These are phyloP conservation scores for Pseudoatta argentina DNA, from an alignment of 1,140 invertebrate species.

Conservation along the genomic window DNA sequence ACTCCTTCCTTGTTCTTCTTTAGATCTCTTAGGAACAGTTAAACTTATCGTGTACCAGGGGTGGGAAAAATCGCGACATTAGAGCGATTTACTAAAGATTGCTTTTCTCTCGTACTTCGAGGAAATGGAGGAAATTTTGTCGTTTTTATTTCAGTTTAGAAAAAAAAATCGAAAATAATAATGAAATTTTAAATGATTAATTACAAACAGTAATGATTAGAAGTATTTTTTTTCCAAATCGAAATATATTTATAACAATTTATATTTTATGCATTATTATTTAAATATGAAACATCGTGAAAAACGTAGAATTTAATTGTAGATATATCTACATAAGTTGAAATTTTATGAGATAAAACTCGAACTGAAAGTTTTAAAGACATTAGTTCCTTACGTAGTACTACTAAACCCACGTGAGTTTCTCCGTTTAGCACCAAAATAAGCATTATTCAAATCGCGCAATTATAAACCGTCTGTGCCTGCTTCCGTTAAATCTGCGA, in stretches of 20 bases:
- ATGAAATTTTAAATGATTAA: background rate
- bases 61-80: constrained; percentile 30
- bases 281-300: background rate
- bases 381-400: background rate
- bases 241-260: background rate
- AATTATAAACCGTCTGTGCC: constrained; percentile 33
- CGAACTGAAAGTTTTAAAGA: background rate
- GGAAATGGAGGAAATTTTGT: background rate
- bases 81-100: constrained; percentile 14
- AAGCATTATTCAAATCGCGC: constrained; percentile 36
- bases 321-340: background rate
- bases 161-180: background rate
- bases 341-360: background rate
- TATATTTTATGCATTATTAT: background rate
- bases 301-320: background rate
- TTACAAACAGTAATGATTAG: background rate
- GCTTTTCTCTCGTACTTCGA: background rate
- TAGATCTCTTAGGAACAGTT: constrained; percentile 9
- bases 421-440: background rate
- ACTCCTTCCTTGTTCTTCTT: background rate
- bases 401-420: background rate
- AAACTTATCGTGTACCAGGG: background rate
- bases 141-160: background rate
- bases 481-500: constrained; percentile 12
- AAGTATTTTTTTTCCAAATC: background rate